Conservation (phyloP, 2,888 invertebrate genomes). For the Dasysyrphus tricinctus region DNA sequence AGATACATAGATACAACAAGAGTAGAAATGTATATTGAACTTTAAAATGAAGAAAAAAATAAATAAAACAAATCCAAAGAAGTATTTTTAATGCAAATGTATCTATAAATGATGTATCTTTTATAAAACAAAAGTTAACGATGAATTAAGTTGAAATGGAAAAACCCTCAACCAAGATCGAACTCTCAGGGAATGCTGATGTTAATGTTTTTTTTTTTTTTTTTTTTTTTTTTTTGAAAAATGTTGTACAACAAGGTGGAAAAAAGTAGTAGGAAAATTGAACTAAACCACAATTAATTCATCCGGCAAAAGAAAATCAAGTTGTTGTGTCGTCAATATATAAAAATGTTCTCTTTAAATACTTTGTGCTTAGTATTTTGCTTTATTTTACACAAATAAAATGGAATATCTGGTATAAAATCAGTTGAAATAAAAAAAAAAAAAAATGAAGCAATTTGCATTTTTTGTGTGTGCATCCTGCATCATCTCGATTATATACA, state of each 20-base stretch:
- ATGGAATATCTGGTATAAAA: slow-evolving; percentile 57
- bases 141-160: slow-evolving; percentile 46
- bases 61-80: slow-evolving; percentile 25
- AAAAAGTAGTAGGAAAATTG: slow-evolving; percentile 54
- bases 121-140: slow-evolving; percentile 61
- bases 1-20: slow-evolving; percentile 16
- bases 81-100: slow-evolving; percentile 71
- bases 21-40: slow-evolving; percentile 40
- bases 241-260: slow-evolving; percentile 38
- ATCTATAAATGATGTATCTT: slow-evolving; percentile 49
- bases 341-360: slow-evolving; percentile 14
- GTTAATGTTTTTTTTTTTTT: slow-evolving; percentile 19
- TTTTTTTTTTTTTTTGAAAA: background rate
- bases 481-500: slow-evolving; percentile 69
- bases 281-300: slow-evolving; percentile 73
- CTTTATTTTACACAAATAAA: slow-evolving; percentile 20
- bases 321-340: slow-evolving; percentile 70
- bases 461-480: slow-evolving; percentile 74
- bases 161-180: slow-evolving; percentile 47
- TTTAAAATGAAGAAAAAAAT: background rate
- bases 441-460: slow-evolving; percentile 70
- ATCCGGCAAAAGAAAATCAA: slow-evolving; percentile 74
- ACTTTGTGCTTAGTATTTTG: slow-evolving; percentile 4
- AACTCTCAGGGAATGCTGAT: slow-evolving; percentile 55
- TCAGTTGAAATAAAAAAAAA: slow-evolving; percentile 39